Percentiles rank a stretch among this genome's conserved stretches.
These are phyloP conservation scores for Drosophila eugracilis DNA, from an alignment of 1,140 invertebrate species.

Conservation along the genomic window DNA sequence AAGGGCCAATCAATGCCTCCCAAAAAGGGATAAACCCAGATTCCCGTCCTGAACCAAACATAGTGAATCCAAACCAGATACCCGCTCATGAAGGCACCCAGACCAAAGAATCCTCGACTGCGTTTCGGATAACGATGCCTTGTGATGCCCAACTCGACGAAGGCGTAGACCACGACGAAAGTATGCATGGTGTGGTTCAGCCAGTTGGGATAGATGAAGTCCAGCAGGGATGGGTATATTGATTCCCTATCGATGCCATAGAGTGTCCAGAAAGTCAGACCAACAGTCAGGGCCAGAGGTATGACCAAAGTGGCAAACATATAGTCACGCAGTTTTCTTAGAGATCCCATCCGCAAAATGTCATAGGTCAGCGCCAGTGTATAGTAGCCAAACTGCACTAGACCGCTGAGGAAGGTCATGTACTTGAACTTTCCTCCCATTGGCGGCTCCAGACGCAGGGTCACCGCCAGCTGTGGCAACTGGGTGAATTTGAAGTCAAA, in stretches of 20 bases:
- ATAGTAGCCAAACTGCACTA: constrained; percentile 90
- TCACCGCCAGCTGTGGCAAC: constrained; percentile 86
- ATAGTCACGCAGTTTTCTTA: constrained; percentile 90
- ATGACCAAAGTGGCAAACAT: constrained; percentile 89
- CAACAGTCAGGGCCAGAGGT: constrained; percentile 92
- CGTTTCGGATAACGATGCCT: constrained; percentile 89
- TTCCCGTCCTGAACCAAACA: constrained; percentile 88
- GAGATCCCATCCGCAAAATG: constrained; percentile 87
- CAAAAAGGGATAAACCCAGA: constrained; percentile 95
- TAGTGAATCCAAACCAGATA: constrained; percentile 91
- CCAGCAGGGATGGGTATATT: constrained; percentile 91
- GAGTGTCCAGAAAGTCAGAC: constrained; percentile 93
- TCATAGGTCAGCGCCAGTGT: constrained; percentile 89
- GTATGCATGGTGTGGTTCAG: constrained; percentile 95
- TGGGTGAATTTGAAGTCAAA: constrained; percentile 88
- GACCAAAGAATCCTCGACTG: constrained; percentile 86
- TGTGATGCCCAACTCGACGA: constrained; percentile 88
- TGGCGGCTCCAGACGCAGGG: constrained; percentile 78
- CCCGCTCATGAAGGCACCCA: constrained; percentile 87
- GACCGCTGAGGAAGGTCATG: constrained; percentile 92
- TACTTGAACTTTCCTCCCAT: constrained; percentile 93
- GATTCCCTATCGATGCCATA: constrained; percentile 92
- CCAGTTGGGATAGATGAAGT: constrained; percentile 91
- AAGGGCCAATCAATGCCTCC: constrained; percentile 88
- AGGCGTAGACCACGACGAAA: constrained; percentile 88